phyloP scores from a whole-genome alignment of 2,888 invertebrate genomes.

The Melanargia galathea region DNA sequence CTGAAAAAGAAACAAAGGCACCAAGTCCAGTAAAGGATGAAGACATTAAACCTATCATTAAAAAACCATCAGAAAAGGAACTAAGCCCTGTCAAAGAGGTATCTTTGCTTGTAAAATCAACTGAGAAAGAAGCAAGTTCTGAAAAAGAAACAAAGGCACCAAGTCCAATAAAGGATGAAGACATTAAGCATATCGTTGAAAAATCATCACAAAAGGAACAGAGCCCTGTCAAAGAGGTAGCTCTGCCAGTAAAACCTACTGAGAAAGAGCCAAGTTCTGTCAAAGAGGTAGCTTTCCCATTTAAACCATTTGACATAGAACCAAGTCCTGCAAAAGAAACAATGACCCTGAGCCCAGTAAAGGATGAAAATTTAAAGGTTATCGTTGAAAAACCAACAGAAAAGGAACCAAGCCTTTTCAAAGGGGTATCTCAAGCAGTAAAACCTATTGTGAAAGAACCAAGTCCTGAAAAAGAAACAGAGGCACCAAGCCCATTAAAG shows the following conservation, averaged over 20 bases:
- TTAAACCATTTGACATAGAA: constrained; percentile 28
- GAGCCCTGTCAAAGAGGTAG: not conserved
- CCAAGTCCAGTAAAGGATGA: not conserved
- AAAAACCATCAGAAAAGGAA: constrained; percentile 29
- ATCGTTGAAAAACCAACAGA: not conserved
- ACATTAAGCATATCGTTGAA: too few species aligned
- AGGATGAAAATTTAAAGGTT: constrained; percentile 1
- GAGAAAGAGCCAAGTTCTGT: constrained; percentile 28
- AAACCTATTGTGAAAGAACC: not conserved
- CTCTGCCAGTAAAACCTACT: too few species aligned
- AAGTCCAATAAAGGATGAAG: constrained; percentile 3
- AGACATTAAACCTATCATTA: not conserved
- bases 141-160: constrained; percentile 21
- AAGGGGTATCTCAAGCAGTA: not conserved
- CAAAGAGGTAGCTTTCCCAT: not conserved
- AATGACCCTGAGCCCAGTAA: not conserved
- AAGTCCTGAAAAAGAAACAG: not conserved
- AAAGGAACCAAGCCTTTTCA: not conserved
- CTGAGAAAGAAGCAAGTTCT: constrained; percentile 26
- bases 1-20: not conserved
- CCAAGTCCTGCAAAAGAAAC: constrained; percentile 24
- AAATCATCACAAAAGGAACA: not conserved
- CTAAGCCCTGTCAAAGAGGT: constrained; percentile 28
- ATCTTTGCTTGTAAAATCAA: not conserved
- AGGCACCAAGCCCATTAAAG: not conserved